Percentiles rank a stretch among this genome's conserved stretches.
Evolutionary conservation across 2,888 invertebrate species (phyloP).

Genomic region (Myopa testacea): DNA sequence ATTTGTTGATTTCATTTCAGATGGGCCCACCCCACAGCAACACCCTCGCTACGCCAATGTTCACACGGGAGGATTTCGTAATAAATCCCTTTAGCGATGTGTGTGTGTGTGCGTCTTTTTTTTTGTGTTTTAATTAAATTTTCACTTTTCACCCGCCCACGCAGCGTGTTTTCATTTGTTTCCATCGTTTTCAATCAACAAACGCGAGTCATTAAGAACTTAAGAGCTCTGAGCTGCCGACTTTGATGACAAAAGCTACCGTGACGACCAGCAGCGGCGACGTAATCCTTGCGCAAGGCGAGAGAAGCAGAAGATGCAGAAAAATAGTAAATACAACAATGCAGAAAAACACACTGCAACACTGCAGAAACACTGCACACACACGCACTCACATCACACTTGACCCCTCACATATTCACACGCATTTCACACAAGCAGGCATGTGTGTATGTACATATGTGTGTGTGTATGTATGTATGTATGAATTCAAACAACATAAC

Average conservation of each 20-base stretch:
- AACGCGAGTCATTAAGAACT: neutral
- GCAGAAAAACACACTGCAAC: neutral
- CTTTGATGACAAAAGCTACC: neutral
- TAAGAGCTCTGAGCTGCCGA: neutral
- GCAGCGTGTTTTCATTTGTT: too few relatives aligned
- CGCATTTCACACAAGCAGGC: too few relatives aligned
- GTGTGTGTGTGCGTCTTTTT: too few relatives aligned
- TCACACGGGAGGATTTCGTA: too few relatives aligned
- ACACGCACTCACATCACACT: neutral
- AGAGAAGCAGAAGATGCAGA: neutral
- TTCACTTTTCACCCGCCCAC: neutral
- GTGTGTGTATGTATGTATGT: too few relatives aligned
- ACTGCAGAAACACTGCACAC: too few relatives aligned
- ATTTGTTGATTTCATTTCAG: too few relatives aligned
- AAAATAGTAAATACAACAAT: neutral
- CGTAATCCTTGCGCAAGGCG: neutral
- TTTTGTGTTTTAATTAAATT: neutral
- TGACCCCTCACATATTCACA: neutral
- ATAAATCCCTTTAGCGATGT: too few relatives aligned
- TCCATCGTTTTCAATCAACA: neutral
- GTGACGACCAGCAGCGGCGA: neutral
- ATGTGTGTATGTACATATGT: too few relatives aligned
- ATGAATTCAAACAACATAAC: neutral
- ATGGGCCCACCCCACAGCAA: too few relatives aligned
- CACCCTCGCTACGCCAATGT: too few relatives aligned